Percentiles rank a stretch among this genome's conserved stretches.
Evolutionary conservation across 2,888 invertebrate species (phyloP).

Genomic region (Apoda limacodes): DNA sequence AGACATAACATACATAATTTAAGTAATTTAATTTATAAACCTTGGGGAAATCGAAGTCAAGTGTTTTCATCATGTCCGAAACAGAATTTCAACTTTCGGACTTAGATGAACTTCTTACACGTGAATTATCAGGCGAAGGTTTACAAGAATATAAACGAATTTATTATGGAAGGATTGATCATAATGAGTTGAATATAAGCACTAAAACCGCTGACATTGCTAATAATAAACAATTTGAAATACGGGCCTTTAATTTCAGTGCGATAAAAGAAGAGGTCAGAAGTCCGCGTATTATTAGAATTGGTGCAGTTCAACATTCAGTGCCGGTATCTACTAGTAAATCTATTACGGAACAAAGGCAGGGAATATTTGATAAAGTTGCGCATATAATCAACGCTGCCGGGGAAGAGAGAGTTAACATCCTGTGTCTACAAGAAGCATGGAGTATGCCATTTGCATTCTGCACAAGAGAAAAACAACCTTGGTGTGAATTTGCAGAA

Average conservation of each 20-base stretch:
- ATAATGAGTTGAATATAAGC: slow-evolving; percentile 63
- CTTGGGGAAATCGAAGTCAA: too few species aligned
- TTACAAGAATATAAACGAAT: slow-evolving; percentile 77
- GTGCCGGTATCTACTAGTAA: slow-evolving; percentile 81
- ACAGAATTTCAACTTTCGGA: too few species aligned
- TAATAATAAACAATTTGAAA: slow-evolving; percentile 73
- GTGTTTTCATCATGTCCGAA: too few species aligned
- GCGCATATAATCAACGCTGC: slow-evolving; percentile 81
- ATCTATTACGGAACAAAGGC: slow-evolving; percentile 80
- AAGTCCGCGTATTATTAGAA: slow-evolving; percentile 76
- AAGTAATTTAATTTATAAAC: too few species aligned
- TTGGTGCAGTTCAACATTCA: slow-evolving; percentile 90
- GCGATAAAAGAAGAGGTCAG: slow-evolving; percentile 79
- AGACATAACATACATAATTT: too few species aligned
- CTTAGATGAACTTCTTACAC: slow-evolving; percentile 40
- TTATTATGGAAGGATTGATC: slow-evolving; percentile 80
- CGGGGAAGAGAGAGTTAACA: slow-evolving; percentile 82
- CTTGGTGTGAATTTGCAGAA: slow-evolving; percentile 99
- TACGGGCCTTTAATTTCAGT: slow-evolving; percentile 80
- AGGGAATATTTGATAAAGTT: slow-evolving; percentile 82
- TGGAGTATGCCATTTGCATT: slow-evolving; percentile 99
- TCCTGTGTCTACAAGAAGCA: slow-evolving; percentile 96
- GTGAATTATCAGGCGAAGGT: slow-evolving; percentile 47
- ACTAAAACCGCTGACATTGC: slow-evolving; percentile 55
- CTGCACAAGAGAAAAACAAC: slow-evolving; percentile 95